Evolutionary conservation across 2,888 invertebrate genomes (phyloP), one percentile per base, ranked within the genome.

Genomic region (Scaeva pyrastri): DNA sequence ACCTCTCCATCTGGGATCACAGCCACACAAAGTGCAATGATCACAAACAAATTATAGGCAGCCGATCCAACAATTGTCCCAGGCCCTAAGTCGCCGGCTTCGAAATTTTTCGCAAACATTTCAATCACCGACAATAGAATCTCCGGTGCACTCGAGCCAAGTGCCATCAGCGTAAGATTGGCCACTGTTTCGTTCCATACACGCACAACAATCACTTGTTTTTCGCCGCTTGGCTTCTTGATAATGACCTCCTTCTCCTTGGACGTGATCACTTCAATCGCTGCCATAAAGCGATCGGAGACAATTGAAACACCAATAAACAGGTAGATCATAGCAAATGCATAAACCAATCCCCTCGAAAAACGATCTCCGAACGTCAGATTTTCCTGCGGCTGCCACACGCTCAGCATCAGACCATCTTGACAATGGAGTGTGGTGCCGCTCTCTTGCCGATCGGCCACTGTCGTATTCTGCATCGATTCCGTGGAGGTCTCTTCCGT

Each of bases 181-280:
- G 99, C 99, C 55, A 99, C 99, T 2, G 99, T 99, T 92, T 99
- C 99, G 93, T 99, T 99, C 99, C 99, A 99, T 80, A 99, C 97
- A 80, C 99, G 94, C 16, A 99, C 99, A 68, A 96, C 96, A 55
- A 99, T 94, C 89, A 97, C 96, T 90, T 98, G 97, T 14, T 95
- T 95, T 85, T 97, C 97, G 85, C 97, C 97, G 90, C 97, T 97
- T 88, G 97, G 95, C 88, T 97, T 96, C 90, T 97, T 97, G 82
- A 99, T 96, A 90, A 96, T 95, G 90, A 99, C 96, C 92, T 98
- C 98, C 90, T 97, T 97, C 92, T 99, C 99, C 92, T 98, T 96
- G 0, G 99, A 98, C 71, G 99, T 99, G 92, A 99, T 99, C 89
- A 98, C 98, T 94, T 99, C 99, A 92, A 99, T 99, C 90, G 99